These are phyloP conservation scores for Tinea pellionella DNA, from an alignment of 2,888 invertebrate genomes.

Conservation along the genomic window DNA sequence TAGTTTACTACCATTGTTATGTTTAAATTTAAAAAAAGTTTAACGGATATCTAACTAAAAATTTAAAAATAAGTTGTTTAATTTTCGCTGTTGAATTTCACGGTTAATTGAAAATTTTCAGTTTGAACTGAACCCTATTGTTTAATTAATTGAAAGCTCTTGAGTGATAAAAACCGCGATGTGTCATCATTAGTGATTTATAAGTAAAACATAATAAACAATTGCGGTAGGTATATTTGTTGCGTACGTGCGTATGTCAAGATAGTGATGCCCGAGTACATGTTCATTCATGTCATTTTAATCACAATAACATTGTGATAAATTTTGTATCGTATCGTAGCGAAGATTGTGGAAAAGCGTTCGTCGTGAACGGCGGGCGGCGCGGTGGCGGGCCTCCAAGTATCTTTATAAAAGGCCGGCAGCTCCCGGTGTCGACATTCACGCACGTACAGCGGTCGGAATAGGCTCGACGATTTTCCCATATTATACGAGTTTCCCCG, in stretches of 20 bases:
- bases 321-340: slow-evolving; percentile 16
- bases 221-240: not conserved
- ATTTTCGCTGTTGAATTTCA: too few relatives aligned
- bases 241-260: slow-evolving; percentile 7
- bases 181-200: not conserved
- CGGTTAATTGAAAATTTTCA: too few relatives aligned
- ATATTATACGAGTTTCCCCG: not conserved
- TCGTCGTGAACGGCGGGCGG: not conserved
- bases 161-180: not conserved
- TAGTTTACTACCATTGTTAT: too few relatives aligned
- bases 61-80: too few relatives aligned
- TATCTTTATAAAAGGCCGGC: not conserved
- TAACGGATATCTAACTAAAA: too few relatives aligned
- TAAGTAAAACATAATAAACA: not conserved
- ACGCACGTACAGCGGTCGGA: not conserved
- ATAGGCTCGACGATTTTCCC: not conserved
- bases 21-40: too few relatives aligned
- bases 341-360: not conserved
- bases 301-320: slow-evolving; percentile 23
- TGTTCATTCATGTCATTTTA: slow-evolving; percentile 25
- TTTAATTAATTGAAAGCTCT: not conserved
- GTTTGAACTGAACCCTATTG: too few relatives aligned
- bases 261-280: slow-evolving; percentile 9
- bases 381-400: slow-evolving; percentile 3
- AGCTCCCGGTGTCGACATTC: not conserved